These are phyloP conservation scores for Gorsachius goisagi DNA, from an alignment of 2,113 vertebrate genomes.

Conservation along the genomic window DNA sequence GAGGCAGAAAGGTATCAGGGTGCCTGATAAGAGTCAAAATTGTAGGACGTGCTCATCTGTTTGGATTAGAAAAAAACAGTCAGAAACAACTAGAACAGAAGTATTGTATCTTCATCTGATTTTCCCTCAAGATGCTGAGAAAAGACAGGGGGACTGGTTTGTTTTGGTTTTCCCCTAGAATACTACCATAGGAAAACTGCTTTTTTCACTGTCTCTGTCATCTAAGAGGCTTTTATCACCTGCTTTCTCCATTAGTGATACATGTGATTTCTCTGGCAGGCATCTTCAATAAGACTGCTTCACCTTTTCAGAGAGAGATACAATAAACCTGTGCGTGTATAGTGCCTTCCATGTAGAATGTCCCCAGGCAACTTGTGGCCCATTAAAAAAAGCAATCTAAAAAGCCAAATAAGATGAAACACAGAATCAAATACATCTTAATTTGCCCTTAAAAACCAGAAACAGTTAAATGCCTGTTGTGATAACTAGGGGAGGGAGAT, in stretches of 20 bases:
- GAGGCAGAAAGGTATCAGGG: neutral
- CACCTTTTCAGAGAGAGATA: conserved; percentile 21
- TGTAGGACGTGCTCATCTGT: neutral
- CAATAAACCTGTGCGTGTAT: neutral
- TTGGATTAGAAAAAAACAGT: neutral
- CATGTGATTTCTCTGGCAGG: conserved; percentile 47
- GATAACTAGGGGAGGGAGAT: neutral
- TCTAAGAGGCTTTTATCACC: conserved; percentile 20
- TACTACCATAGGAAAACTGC: neutral
- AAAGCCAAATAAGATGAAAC: conserved; percentile 1
- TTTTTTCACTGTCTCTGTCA: conserved; percentile 16
- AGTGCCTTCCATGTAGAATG: conserved; percentile 3
- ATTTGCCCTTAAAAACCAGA: conserved; percentile 12
- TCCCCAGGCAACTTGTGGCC: conserved; percentile 25
- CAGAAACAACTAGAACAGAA: neutral
- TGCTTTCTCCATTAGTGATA: conserved; percentile 45
- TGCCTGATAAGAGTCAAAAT: neutral
- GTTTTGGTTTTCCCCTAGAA: neutral
- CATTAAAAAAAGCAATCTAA: neutral
- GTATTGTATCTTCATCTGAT: neutral
- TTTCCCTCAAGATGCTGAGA: neutral
- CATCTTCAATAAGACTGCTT: conserved; percentile 32
- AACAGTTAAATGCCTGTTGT: neutral
- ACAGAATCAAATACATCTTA: neutral
- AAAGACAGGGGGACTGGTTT: neutral